Base-by-base conservation (phyloP, 64 coral and sea anemone genomes). In the Hydrozoanthus tunicans region DNA sequence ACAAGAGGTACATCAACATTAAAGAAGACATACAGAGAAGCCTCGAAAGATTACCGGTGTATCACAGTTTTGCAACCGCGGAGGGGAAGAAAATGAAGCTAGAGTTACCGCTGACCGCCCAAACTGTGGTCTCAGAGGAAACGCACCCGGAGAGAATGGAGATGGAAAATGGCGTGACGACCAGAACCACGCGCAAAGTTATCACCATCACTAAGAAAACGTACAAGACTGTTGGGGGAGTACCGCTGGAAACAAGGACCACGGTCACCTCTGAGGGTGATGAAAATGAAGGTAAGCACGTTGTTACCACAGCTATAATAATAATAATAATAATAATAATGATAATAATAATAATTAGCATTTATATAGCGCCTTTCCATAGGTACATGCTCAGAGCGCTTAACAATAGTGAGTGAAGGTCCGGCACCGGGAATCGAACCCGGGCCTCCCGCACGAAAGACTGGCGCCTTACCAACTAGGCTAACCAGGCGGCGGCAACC, bases 201-300 rank as follows among this genome's bases (percentile, higher is more conserved):
- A 97, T 97, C 6, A 97, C 93, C 7, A 94, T 97, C 17, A 97
- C 95, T 0, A 97, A 97, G 78, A 91, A 80, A 70, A 97, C 95
- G 4, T 97, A 94, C 78, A 91, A 88, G 15, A 92, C 92, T 9
- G 84, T 90, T 27, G 82, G 79, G 0, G 95, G 95, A 8, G 79
- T 79, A 67, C 95, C 95, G 61, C 86, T 93, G 15, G 95, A 97
- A 73, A 88, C 94, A n/a, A 90, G 91, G 15, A 96, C 94, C 11
- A 96, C 94, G 43, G 94, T 96, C 8, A 93, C 92, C 17, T 93
- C 94, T 60, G 53, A 75, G 6, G 64, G 56, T 70, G 84, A 59
- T 32, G 27, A 62, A 11, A 59, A 23, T 24, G 79, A 64, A 81
- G 79, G 79, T 81, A 11, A 62, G 79, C 27, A 23, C 5, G 5